These are phyloP conservation scores for Ephestia elutella DNA, from an alignment of 1,140 invertebrate genomes.

Conservation along the genomic window DNA sequence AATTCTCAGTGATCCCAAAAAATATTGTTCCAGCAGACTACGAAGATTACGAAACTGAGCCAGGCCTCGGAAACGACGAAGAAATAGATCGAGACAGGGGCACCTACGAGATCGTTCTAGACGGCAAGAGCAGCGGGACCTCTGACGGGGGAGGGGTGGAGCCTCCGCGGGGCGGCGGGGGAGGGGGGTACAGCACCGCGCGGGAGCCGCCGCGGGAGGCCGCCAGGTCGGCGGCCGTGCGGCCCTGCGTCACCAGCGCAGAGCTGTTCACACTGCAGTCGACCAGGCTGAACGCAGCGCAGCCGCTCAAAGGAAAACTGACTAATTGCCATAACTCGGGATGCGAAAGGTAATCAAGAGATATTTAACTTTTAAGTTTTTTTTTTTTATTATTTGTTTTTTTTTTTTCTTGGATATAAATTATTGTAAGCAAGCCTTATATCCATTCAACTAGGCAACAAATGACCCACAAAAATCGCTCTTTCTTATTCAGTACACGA, in stretches of 20 bases:
- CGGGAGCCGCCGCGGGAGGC: slow-evolving; percentile 63
- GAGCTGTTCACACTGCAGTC: slow-evolving; percentile 91
- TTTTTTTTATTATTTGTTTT: too few relatives aligned
- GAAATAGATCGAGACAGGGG: slow-evolving; percentile 62
- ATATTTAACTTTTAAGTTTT: not conserved
- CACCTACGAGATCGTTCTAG: slow-evolving; percentile 60
- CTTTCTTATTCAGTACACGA: too few relatives aligned
- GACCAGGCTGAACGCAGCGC: slow-evolving; percentile 84
- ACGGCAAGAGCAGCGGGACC: slow-evolving; percentile 28
- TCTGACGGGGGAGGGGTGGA: slow-evolving; percentile 18
- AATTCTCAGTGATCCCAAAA: too few relatives aligned
- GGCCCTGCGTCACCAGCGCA: slow-evolving; percentile 89
- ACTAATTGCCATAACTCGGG: slow-evolving; percentile 92
- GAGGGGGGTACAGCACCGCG: slow-evolving; percentile 23
- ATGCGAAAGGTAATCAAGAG: slow-evolving; percentile 83
- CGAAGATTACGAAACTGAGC: slow-evolving; percentile 59
- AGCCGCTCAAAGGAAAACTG: slow-evolving; percentile 85
- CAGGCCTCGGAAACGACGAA: slow-evolving; percentile 62
- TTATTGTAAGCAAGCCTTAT: too few relatives aligned
- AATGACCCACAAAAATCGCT: too few relatives aligned
- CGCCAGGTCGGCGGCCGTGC: slow-evolving; percentile 75
- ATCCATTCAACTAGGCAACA: too few relatives aligned
- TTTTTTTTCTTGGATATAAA: too few relatives aligned
- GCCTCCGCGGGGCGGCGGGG: slow-evolving; percentile 3
- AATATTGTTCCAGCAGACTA: slow-evolving; percentile 37